Evolutionary conservation across 1,140 invertebrate species (phyloP).

Genomic region (Dendrolimus punctatus): DNA sequence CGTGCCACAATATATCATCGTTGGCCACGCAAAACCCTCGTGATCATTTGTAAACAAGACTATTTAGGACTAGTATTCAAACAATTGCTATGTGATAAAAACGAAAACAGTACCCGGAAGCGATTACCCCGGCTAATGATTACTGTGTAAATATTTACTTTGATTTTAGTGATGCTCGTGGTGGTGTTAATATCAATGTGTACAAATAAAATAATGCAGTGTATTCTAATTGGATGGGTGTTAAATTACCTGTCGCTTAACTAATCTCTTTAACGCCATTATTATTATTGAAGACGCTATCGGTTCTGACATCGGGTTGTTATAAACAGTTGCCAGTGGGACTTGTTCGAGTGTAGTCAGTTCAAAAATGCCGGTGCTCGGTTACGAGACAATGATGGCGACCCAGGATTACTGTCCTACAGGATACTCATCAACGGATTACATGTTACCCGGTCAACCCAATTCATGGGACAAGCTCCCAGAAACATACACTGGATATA

Average conservation of each 20-base stretch:
- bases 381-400: slow-evolving; percentile 33
- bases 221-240: slow-evolving; percentile 2
- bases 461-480: slow-evolving; percentile 44
- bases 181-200: slow-evolving; percentile 1
- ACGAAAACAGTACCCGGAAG: slow-evolving; percentile 34
- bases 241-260: slow-evolving; percentile 36
- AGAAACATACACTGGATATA: slow-evolving; percentile 25
- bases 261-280: slow-evolving; percentile 16
- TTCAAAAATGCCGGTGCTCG: slow-evolving; percentile 51
- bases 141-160: slow-evolving; percentile 20
- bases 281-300: slow-evolving; percentile 13
- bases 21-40: slow-evolving; percentile 17
- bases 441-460: slow-evolving; percentile 30
- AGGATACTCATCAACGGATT: slow-evolving; percentile 30
- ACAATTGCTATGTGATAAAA: slow-evolving; percentile 28
- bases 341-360: slow-evolving; percentile 14
- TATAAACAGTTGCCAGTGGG: slow-evolving; percentile 27
- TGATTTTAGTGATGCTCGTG: slow-evolving; percentile 12
- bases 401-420: slow-evolving; percentile 43
- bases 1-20: slow-evolving; percentile 13
- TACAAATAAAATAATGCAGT: too few species aligned
- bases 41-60: slow-evolving; percentile 25
- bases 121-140: slow-evolving; percentile 5
- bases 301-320: slow-evolving; percentile 8
- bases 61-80: slow-evolving; percentile 17